These are phyloP conservation scores for Melieria omissa DNA, from an alignment of 2,888 invertebrate species.

Conservation along the genomic window DNA sequence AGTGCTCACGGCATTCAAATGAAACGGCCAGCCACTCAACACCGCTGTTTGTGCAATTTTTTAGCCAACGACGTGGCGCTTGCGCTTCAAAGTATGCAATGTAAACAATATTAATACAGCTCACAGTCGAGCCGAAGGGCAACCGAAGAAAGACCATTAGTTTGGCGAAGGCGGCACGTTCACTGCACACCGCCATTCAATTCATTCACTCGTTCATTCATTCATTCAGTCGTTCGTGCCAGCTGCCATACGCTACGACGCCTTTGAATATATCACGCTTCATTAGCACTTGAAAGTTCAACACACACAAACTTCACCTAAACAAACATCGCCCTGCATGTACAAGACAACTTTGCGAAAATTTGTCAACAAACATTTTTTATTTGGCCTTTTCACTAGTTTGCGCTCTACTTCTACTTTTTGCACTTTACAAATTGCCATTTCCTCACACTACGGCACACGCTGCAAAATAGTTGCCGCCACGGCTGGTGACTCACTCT, in stretches of 20 bases:
- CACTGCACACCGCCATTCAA: not conserved
- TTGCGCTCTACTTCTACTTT: constrained; percentile 5
- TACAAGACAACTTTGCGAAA: constrained; percentile 24
- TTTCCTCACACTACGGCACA: constrained; percentile 8
- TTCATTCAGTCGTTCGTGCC: not conserved
- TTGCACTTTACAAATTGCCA: constrained; percentile 40
- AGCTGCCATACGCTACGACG: constrained; percentile 9
- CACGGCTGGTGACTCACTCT: constrained; percentile 38
- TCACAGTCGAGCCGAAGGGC: not conserved
- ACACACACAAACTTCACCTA: constrained; percentile 25
- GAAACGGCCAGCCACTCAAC: no score
- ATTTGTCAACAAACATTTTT: constrained; percentile 45
- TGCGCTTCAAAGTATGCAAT: constrained; percentile 11
- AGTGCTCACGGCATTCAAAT: no score
- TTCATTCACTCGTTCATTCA: not conserved
- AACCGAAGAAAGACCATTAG: not conserved
- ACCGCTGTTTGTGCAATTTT: no score
- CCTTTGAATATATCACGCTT: constrained; percentile 45
- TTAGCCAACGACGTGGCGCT: not conserved
- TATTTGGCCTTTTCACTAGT: not conserved
- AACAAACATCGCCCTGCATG: no score
- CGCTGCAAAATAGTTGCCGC: not conserved
- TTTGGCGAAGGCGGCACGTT: not conserved
- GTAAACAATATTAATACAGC: constrained; percentile 5
- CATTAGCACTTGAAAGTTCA: constrained; percentile 46